phyloP scores from a whole-genome alignment of 1,140 invertebrate species.

The Drosophila tristis region DNA sequence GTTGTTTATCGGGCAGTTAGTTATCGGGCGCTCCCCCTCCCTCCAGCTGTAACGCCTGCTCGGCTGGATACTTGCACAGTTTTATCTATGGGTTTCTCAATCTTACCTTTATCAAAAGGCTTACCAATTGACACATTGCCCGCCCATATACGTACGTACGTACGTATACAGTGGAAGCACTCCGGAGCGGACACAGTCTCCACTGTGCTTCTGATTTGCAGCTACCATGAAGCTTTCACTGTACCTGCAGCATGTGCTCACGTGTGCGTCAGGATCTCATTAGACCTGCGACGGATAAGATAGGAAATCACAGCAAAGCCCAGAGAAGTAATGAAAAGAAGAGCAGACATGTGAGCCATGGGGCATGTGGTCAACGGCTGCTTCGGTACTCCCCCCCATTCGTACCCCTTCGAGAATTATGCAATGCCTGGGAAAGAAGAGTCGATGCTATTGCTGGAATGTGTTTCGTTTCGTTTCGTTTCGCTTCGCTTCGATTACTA shows the following conservation, averaged over 20 bases:
- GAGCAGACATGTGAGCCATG: conserved; percentile 48
- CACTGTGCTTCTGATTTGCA: too few relatives aligned
- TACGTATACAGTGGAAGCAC: too few relatives aligned
- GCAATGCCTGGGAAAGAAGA: too few relatives aligned
- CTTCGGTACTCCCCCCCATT: too few relatives aligned
- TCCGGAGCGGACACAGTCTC: too few relatives aligned
- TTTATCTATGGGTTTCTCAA: conserved; percentile 56
- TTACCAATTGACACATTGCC: too few relatives aligned
- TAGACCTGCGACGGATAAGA: conserved; percentile 63
- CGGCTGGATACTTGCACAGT: background rate
- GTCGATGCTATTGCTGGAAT: too few relatives aligned
- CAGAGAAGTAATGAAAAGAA: background rate
- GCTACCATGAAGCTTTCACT: too few relatives aligned
- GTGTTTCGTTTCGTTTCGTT: too few relatives aligned
- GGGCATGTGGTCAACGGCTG: conserved; percentile 45
- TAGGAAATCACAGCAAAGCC: conserved; percentile 16
- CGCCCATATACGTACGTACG: too few relatives aligned
- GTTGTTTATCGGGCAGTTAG: background rate
- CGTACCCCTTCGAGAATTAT: background rate
- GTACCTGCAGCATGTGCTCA: too few relatives aligned
- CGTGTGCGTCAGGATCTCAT: conserved; percentile 60
- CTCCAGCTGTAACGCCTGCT: background rate
- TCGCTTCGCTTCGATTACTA: too few relatives aligned
- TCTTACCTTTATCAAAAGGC: conserved; percentile 25
- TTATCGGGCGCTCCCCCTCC: background rate